A percentile compares a stretch with the other conserved stretches of the same genome.
Evolutionary conservation across 2,888 invertebrate species (phyloP).

Genomic region (Apodemia duryi): DNA sequence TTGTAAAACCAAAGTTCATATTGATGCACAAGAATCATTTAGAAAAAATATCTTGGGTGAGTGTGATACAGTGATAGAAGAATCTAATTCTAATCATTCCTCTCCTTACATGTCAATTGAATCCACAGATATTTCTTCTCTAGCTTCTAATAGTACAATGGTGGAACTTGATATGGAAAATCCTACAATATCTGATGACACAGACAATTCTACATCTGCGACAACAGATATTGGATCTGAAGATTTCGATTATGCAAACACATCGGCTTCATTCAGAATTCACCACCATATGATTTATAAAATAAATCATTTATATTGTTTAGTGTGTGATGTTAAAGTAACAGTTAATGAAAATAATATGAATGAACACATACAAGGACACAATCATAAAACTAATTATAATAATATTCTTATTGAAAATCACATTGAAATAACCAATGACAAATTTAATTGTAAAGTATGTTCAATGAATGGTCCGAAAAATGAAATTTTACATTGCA

Average conservation of each 20-base stretch:
- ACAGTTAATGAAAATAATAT: not conserved
- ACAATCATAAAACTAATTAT: not conserved
- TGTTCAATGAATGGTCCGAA: conserved; percentile 2
- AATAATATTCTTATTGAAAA: conserved; percentile 3
- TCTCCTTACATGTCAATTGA: not conserved
- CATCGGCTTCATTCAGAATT: not conserved
- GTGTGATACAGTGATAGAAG: not conserved
- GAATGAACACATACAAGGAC: not conserved
- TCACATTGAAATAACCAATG: not conserved
- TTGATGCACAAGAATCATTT: not conserved
- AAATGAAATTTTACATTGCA: conserved; percentile 17
- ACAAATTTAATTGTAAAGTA: not conserved
- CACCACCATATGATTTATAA: not conserved
- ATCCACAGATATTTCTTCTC: not conserved
- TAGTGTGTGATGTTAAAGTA: conserved; percentile 1
- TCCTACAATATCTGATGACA: too few relatives aligned
- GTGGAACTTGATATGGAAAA: not conserved
- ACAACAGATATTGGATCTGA: not conserved
- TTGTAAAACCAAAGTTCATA: conserved; percentile 7
- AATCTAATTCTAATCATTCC: not conserved
- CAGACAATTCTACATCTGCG: too few relatives aligned
- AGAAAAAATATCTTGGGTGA: not conserved
- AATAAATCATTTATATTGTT: conserved; percentile 6
- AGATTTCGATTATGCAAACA: not conserved
- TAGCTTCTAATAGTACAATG: not conserved